A percentile compares a stretch with the other conserved stretches of the same genome.
phyloP scores from a whole-genome alignment of 2,888 invertebrate genomes.

The Lacanobia oleracea region DNA sequence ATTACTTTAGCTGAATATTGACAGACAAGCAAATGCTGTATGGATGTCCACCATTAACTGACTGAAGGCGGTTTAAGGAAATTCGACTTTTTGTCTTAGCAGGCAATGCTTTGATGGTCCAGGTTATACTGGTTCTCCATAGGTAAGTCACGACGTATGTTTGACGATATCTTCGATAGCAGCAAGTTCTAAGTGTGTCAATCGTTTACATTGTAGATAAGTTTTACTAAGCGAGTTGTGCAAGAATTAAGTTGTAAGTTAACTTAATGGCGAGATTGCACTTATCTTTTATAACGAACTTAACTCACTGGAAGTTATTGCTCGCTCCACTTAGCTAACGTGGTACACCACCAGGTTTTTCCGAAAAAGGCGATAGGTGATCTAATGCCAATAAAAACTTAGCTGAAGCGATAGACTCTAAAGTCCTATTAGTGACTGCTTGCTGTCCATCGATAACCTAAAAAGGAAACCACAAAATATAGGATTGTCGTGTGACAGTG shows the following conservation, averaged over 20 bases:
- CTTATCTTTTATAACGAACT: slow-evolving; percentile 29
- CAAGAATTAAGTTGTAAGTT: slow-evolving; percentile 46
- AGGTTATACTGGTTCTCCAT: slow-evolving; percentile 1
- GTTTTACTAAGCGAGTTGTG: slow-evolving; percentile 45
- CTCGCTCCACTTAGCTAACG: neutral
- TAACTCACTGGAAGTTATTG: slow-evolving; percentile 19
- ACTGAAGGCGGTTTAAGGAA: neutral
- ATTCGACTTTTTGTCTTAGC: neutral
- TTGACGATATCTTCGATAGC: slow-evolving; percentile 12
- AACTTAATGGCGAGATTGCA: slow-evolving; percentile 19
- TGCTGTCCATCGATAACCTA: neutral
- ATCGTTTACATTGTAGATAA: slow-evolving; percentile 37
- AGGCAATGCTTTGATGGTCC: neutral
- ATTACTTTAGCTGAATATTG: slow-evolving; percentile 5
- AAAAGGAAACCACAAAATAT: neutral
- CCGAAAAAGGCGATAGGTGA: slow-evolving; percentile 6
- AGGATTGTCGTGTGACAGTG: neutral
- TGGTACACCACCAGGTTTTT: slow-evolving; percentile 5
- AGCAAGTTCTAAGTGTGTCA: slow-evolving; percentile 43
- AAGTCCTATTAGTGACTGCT: neutral
- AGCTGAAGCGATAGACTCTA: too few relatives aligned
- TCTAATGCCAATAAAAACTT: neutral
- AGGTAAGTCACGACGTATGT: neutral
- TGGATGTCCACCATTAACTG: neutral
- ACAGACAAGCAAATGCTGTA: slow-evolving; percentile 3